Conservation (phyloP, 2,797 vertebrate genomes). For the Thamnophis elegans region DNA sequence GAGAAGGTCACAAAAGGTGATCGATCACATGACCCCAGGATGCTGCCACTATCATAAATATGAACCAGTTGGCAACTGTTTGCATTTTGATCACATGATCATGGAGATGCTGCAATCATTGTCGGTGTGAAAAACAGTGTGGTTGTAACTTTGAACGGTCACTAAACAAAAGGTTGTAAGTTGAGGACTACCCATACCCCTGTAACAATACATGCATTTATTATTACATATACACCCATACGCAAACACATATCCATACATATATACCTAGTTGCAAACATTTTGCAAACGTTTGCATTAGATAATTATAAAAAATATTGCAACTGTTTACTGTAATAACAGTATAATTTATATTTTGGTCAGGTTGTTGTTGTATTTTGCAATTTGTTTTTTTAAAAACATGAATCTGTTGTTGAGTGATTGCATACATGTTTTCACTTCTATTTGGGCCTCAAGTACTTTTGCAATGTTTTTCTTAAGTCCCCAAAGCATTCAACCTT, state of each 20-base stretch:
- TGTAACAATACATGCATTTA: neutral
- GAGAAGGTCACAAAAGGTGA: neutral
- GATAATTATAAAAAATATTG: neutral
- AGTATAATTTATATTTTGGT: neutral
- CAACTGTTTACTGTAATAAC: neutral
- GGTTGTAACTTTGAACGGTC: neutral
- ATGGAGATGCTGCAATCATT: neutral
- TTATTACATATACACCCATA: neutral
- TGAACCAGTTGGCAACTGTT: neutral
- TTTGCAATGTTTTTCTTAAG: neutral
- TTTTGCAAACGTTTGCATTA: neutral
- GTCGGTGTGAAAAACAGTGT: too few relatives aligned
- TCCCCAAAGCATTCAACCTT: neutral
- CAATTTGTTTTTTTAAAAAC: neutral
- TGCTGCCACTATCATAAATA: neutral
- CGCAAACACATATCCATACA: neutral
- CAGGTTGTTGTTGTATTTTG: neutral
- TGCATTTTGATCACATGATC: neutral
- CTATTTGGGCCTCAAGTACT: neutral
- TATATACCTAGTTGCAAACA: neutral
- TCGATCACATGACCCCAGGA: neutral
- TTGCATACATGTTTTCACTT: neutral
- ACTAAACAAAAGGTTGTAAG: too few relatives aligned
- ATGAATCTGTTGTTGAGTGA: neutral
- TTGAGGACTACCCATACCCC: neutral